Evolutionary conservation across 2,888 invertebrate species (phyloP), one percentile per base, ranked within the genome.

Genomic region (Tubulanus polymorphus): DNA sequence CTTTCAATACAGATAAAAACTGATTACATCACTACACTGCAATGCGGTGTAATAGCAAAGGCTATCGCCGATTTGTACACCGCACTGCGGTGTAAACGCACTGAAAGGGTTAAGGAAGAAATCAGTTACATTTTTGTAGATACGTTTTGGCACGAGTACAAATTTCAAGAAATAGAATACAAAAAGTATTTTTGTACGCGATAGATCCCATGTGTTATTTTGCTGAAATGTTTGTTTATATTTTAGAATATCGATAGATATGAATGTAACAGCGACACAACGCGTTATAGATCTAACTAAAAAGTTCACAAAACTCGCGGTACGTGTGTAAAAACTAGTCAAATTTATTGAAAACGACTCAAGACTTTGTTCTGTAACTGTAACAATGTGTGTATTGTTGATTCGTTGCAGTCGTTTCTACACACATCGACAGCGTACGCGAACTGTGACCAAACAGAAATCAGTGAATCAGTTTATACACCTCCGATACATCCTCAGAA

Each of bases 391-490:
- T 32, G 35, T n/a, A 8, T 41, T 41, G 18, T 15, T 8, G 15
- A 45, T 15, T 20, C 41, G 26, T 60, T 72, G 53, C 30, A 80
- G 76, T 63, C 88, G 2, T 86, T 89, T 73, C 79, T 90, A 1
- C 91, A 93, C 75, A 86, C 92, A 0, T 91, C 91, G 0, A 91
- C 93, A 0, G 88, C 90, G 0, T 93, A 90, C 73, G 86, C 88
- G 2, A 90, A 93, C 74, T 87, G 88, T 0, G 87, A 90, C 63
- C 82, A 84, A 28, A 80, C 83, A 15, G 81, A 83, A 0, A 85
- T 91, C 0, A 85, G 87, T 46, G 93, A 93, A 76, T 79, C 83
- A 51, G 80, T 90, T 84, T 89, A 71, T 74, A 85, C 86, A 0
- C 72, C 79, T 12, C 74, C 75, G 1, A 63, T 80, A 20, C 62